Percentiles rank a stretch among this genome's conserved stretches.
These are phyloP conservation scores for Malthinus flaveolus DNA, from an alignment of 2,888 invertebrate genomes.

Conservation along the genomic window DNA sequence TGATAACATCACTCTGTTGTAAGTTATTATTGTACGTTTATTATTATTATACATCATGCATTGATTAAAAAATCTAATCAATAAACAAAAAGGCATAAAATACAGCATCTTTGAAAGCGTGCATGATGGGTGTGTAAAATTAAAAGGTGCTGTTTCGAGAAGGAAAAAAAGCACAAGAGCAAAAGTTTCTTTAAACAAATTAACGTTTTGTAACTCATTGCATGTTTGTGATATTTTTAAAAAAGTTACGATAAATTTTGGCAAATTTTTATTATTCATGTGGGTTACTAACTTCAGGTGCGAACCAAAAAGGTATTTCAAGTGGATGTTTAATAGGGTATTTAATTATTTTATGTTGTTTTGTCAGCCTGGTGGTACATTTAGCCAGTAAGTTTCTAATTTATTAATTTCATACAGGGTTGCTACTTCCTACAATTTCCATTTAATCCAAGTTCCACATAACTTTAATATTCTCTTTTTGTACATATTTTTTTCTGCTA, in stretches of 20 bases:
- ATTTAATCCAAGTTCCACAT: constrained; percentile 5
- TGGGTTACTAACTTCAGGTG: constrained; percentile 34
- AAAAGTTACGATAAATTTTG: constrained; percentile 7
- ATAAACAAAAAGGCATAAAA: constrained; percentile 13
- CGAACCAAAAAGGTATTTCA: constrained; percentile 34
- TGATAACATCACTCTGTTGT: constrained; percentile 46
- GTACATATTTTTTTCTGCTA: background rate
- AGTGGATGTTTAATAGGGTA: constrained; percentile 31
- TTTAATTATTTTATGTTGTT: constrained; percentile 27
- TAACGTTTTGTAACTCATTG: background rate
- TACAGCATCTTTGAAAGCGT: constrained; percentile 35
- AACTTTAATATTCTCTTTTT: background rate
- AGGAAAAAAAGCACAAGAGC: background rate
- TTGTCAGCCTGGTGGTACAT: constrained; percentile 34
- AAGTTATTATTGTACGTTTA: constrained; percentile 35
- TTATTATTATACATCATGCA: constrained; percentile 3
- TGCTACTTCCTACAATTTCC: constrained; percentile 19
- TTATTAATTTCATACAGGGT: constrained; percentile 18
- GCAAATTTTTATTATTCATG: background rate
- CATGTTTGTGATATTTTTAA: constrained; percentile 16
- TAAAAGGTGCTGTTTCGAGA: background rate
- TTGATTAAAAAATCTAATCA: constrained; percentile 16
- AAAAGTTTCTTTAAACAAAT: background rate
- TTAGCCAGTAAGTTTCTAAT: constrained; percentile 16
- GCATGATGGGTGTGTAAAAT: constrained; percentile 15